A percentile compares a stretch with the other conserved stretches of the same genome.
Evolutionary conservation across 2,888 invertebrate genomes (phyloP).

Genomic region (Phanerotoma sp.): DNA sequence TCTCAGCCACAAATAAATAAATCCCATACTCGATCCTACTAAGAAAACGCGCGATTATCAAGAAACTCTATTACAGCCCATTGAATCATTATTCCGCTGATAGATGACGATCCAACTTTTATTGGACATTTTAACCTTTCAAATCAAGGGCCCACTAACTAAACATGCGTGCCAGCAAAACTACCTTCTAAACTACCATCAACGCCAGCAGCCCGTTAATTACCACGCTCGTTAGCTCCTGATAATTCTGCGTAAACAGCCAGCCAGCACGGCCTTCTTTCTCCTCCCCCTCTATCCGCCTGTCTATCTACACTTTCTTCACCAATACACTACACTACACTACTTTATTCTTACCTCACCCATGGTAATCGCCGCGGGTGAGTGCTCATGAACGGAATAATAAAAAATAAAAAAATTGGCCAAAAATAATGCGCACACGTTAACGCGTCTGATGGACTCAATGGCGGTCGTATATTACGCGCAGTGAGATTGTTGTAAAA

Average conservation of each 20-base stretch:
- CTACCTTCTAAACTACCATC: constrained; percentile 2
- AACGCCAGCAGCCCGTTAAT: constrained; percentile 40
- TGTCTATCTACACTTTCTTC: too few relatives aligned
- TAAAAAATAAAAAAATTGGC: constrained; percentile 12
- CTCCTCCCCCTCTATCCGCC: constrained; percentile 25
- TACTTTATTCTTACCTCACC: constrained; percentile 4
- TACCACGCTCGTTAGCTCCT: constrained; percentile 44
- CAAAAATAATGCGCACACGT: constrained; percentile 17
- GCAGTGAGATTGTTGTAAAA: constrained; percentile 6
- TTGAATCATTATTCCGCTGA: too few relatives aligned
- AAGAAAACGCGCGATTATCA: too few relatives aligned
- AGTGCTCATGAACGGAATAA: not conserved
- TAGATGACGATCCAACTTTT: too few relatives aligned
- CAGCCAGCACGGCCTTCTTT: too few relatives aligned
- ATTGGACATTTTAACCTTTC: not conserved
- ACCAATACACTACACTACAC: too few relatives aligned
- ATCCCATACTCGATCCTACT: too few relatives aligned
- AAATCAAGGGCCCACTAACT: constrained; percentile 1
- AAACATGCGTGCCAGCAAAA: constrained; percentile 11
- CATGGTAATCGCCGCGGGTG: constrained; percentile 13
- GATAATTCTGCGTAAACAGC: constrained; percentile 42
- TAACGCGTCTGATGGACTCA: constrained; percentile 9
- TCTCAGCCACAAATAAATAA: too few relatives aligned
- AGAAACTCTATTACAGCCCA: too few relatives aligned
- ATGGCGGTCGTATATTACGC: constrained; percentile 3